Conservation (phyloP, 2,113 vertebrate genomes). For the Typhlomys cinereus region DNA sequence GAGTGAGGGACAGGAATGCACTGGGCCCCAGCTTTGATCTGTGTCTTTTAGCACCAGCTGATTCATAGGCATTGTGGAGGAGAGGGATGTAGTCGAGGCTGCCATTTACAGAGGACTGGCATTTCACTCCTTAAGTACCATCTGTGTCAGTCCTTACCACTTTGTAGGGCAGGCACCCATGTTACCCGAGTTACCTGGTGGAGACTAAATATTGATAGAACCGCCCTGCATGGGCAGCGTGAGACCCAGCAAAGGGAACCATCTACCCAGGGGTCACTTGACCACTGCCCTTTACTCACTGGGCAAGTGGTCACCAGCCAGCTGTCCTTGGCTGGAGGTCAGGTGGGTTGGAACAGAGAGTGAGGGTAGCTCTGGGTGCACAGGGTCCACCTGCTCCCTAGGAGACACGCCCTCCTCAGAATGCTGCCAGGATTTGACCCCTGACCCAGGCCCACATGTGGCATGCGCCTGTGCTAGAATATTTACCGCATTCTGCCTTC, state of each 20-base stretch:
- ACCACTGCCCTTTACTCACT: fast-evolving
- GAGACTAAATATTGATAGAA: neutral
- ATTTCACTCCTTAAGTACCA: fast-evolving
- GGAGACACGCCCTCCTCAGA: neutral
- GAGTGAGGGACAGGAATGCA: too few species aligned
- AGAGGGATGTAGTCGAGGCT: fast-evolving
- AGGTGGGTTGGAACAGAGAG: too few species aligned
- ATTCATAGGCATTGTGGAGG: fast-evolving
- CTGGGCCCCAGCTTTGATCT: fast-evolving
- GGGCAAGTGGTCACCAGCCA: fast-evolving
- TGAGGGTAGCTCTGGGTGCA: neutral
- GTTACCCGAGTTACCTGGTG: neutral
- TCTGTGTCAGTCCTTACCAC: too few species aligned
- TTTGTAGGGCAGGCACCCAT: fast-evolving
- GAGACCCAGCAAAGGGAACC: neutral
- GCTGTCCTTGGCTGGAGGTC: neutral
- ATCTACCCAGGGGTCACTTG: fast-evolving
- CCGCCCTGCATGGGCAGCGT: fast-evolving
- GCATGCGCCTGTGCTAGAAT: neutral
- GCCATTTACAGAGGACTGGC: fast-evolving
- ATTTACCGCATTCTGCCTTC: neutral
- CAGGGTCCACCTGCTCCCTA: neutral
- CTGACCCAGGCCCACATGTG: fast-evolving
- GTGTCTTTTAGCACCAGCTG: fast-evolving
- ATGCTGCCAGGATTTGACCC: fast-evolving